Percentiles rank a stretch among this genome's conserved stretches.
Evolutionary conservation across 2,797 vertebrate genomes (phyloP).

Genomic region (Phataginus tricuspis): DNA sequence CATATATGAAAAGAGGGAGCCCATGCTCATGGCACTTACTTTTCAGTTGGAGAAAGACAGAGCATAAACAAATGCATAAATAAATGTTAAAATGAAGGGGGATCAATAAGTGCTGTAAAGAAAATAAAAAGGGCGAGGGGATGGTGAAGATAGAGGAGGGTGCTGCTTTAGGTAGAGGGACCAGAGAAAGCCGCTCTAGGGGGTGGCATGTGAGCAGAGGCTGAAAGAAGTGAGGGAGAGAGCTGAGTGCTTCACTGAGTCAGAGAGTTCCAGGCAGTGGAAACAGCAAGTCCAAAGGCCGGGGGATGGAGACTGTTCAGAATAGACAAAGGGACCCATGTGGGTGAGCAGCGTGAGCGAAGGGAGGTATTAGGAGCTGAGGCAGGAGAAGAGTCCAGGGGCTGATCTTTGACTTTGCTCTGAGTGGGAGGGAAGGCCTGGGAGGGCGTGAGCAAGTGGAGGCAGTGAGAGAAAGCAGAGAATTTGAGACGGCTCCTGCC

Average conservation of each 20-base stretch:
- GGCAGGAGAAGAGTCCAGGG: background rate
- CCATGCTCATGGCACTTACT: background rate
- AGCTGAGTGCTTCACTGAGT: fast-evolving
- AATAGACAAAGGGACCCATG: background rate
- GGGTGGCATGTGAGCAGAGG: background rate
- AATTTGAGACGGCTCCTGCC: background rate
- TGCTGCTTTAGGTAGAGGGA: background rate
- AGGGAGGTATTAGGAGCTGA: background rate
- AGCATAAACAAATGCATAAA: background rate
- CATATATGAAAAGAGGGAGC: background rate
- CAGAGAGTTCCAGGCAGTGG: background rate
- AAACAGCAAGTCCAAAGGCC: background rate
- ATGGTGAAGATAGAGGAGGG: background rate
- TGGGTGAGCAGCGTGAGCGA: background rate
- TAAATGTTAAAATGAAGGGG: background rate
- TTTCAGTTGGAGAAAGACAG: background rate
- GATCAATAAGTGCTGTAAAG: background rate
- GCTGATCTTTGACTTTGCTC: background rate
- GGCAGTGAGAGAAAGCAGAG: background rate
- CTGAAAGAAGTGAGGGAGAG: too few species aligned
- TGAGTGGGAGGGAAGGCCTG: background rate
- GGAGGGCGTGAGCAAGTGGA: background rate
- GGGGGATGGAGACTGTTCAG: background rate
- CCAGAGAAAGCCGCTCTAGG: background rate
- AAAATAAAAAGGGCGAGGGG: background rate